Evolutionary conservation across 2,113 vertebrate genomes (phyloP).

Genomic region (Clupea harengus): DNA sequence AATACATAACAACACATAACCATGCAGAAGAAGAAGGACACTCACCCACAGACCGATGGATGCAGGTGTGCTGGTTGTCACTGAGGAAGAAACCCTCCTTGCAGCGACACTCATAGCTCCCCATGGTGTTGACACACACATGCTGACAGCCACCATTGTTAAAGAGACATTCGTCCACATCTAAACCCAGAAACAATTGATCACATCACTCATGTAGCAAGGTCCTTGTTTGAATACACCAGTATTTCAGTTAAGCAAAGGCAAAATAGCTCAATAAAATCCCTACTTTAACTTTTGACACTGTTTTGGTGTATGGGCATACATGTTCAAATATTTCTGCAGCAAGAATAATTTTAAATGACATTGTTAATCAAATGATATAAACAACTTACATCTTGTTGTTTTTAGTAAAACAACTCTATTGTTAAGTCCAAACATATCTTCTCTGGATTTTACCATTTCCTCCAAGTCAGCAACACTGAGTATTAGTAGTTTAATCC

Average conservation of each 20-base stretch:
- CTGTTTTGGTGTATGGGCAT: too few relatives aligned
- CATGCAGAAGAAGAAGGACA: neutral
- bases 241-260: neutral
- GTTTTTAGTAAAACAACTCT: neutral
- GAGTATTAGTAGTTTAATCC: neutral
- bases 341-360: too few relatives aligned
- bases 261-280: neutral
- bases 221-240: neutral
- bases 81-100: conserved; percentile 95
- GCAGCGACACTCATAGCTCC: conserved; percentile 94
- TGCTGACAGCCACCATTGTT: conserved; percentile 98
- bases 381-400: too few relatives aligned
- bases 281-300: too few relatives aligned
- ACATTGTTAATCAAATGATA: too few relatives aligned
- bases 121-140: conserved; percentile 88
- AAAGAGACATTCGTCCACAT: conserved; percentile 88
- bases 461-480: neutral
- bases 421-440: neutral
- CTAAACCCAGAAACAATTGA: conserved; percentile 63
- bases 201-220: neutral
- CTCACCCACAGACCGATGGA: conserved; percentile 93
- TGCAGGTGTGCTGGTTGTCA: conserved; percentile 97
- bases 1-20: neutral
- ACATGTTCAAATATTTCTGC: too few relatives aligned
- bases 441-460: neutral